Evolutionary conservation across 2,888 invertebrate species (phyloP).

Genomic region (Acronicta alni): DNA sequence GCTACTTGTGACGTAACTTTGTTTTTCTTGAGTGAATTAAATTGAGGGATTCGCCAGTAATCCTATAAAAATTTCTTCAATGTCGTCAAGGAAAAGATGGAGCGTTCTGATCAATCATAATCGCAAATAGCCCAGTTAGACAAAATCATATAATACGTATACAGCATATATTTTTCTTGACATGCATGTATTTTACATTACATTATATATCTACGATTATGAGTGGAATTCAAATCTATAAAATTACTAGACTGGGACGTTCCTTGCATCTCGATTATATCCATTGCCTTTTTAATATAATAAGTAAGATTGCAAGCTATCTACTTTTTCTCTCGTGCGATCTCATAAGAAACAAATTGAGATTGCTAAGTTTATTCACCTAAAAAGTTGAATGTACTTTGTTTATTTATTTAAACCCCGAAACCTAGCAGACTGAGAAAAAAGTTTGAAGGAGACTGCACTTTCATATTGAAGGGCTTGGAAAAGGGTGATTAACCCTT

Average conservation of each 20-base stretch:
- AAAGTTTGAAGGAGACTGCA: constrained; percentile 28
- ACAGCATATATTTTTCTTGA: too few species aligned
- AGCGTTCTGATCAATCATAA: too few species aligned
- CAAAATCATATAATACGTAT: too few species aligned
- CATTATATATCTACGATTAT: too few species aligned
- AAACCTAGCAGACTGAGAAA: constrained; percentile 26
- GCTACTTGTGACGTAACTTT: constrained; percentile 11
- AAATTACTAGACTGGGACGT: too few species aligned
- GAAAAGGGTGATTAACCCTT: constrained; percentile 11
- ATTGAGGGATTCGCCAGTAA: constrained; percentile 1
- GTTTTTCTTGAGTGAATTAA: constrained; percentile 8
- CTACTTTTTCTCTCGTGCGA: constrained; percentile 3
- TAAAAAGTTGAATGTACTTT: constrained; percentile 41
- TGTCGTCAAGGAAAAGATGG: too few species aligned
- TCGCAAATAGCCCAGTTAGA: too few species aligned
- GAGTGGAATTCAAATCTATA: too few species aligned
- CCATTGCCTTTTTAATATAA: constrained; percentile 22
- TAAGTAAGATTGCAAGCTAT: constrained; percentile 20
- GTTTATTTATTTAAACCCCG: constrained; percentile 25
- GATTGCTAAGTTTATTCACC: constrained; percentile 25
- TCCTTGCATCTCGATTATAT: too few species aligned
- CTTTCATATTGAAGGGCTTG: constrained; percentile 13
- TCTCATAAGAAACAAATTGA: constrained; percentile 12
- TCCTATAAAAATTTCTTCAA: background rate
- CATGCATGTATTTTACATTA: too few species aligned